phyloP scores from a whole-genome alignment of 2,113 vertebrate genomes.

The Aythya baeri region DNA sequence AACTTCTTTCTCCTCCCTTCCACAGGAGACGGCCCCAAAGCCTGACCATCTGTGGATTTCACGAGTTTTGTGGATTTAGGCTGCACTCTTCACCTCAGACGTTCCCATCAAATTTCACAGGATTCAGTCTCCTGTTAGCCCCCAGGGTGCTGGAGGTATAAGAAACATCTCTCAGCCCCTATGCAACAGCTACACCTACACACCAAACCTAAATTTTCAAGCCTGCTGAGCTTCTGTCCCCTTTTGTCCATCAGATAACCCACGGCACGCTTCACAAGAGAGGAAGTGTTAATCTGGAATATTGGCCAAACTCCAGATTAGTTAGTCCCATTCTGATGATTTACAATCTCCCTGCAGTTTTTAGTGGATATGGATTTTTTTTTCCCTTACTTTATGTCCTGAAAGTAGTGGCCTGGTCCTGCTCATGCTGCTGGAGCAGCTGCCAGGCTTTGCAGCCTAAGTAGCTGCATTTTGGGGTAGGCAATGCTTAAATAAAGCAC shows the following conservation, averaged over 20 bases:
- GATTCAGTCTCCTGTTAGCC: conserved; percentile 8
- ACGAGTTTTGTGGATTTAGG: conserved; percentile 10
- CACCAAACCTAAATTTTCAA: not conserved
- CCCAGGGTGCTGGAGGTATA: conserved; percentile 10
- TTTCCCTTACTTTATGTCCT: not conserved
- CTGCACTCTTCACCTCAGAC: not conserved
- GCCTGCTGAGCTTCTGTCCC: conserved; percentile 5
- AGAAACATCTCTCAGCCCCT: not conserved
- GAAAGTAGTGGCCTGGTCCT: not conserved
- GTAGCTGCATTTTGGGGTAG: not conserved
- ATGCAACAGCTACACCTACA: not conserved
- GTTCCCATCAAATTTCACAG: conserved; percentile 25
- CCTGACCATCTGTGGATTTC: not conserved
- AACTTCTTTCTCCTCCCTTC: not conserved
- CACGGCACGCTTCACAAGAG: not conserved
- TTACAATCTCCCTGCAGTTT: conserved; percentile 40
- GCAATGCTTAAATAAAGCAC: not conserved
- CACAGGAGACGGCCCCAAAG: not conserved
- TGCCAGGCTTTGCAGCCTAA: conserved; percentile 1
- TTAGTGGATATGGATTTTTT: conserved; percentile 4
- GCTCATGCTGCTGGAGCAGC: not conserved
- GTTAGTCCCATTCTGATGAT: conserved; percentile 46
- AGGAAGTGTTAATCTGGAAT: conserved; percentile 35
- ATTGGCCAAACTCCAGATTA: conserved; percentile 44
- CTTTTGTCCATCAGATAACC: conserved; percentile 12